phyloP scores from a whole-genome alignment of 1,140 invertebrate genomes.

The Hycleus phaleratus region DNA sequence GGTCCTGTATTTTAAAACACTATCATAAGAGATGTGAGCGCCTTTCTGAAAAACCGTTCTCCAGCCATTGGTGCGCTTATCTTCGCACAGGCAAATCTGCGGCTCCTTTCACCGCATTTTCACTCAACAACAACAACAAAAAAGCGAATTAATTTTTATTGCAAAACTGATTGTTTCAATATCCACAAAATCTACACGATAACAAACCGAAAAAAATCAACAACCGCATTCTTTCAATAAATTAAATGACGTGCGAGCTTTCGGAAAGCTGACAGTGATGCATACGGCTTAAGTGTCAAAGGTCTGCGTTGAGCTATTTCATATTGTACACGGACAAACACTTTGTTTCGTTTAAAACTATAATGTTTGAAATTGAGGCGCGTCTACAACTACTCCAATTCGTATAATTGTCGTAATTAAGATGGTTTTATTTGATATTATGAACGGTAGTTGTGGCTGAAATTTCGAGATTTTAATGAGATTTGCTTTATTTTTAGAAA shows the following conservation, averaged over 20 bases:
- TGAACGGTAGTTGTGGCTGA: too few relatives aligned
- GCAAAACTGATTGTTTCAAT: too few relatives aligned
- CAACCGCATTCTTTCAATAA: slow-evolving; percentile 11
- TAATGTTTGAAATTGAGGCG: neutral
- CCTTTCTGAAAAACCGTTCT: neutral
- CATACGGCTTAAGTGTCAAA: slow-evolving; percentile 17
- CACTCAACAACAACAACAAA: too few relatives aligned
- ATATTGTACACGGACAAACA: neutral
- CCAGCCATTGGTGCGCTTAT: neutral
- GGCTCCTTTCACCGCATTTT: neutral
- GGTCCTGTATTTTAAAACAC: slow-evolving; percentile 28
- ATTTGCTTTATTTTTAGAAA: too few relatives aligned
- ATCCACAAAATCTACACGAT: too few relatives aligned
- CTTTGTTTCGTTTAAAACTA: neutral
- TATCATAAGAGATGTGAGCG: slow-evolving; percentile 19
- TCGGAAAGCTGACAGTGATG: slow-evolving; percentile 17
- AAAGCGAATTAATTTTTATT: too few relatives aligned
- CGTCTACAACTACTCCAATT: too few relatives aligned
- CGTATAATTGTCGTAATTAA: too few relatives aligned
- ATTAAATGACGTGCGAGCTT: slow-evolving; percentile 13
- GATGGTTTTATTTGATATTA: too few relatives aligned
- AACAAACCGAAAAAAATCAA: neutral
- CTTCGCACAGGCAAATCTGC: neutral
- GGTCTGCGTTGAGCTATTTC: slow-evolving; percentile 11
- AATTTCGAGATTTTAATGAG: too few relatives aligned